phyloP scores from a whole-genome alignment of 2,888 invertebrate species.

The Nomada ruficornis region DNA sequence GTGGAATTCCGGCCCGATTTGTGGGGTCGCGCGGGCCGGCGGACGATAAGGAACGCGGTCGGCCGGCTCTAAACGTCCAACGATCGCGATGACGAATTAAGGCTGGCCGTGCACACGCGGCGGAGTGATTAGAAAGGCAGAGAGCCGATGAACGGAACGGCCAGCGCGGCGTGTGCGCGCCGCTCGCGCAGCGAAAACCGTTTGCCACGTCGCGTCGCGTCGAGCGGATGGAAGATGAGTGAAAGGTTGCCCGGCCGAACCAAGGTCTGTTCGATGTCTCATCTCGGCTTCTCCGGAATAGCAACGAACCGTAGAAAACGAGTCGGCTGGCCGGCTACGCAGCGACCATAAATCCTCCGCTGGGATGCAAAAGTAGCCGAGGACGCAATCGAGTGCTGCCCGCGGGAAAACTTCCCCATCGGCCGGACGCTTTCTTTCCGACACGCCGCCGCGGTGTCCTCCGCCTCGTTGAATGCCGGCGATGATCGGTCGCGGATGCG shows the following conservation, averaged over 20 bases:
- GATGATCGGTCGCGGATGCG: slow-evolving; percentile 1
- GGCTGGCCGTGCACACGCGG: slow-evolving; percentile 16
- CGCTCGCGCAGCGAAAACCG: slow-evolving; percentile 66
- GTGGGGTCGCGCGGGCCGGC: background rate
- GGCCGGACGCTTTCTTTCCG: background rate
- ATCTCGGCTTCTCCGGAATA: slow-evolving; percentile 53
- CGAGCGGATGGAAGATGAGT: slow-evolving; percentile 70
- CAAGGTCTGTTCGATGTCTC: slow-evolving; percentile 73
- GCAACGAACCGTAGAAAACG: slow-evolving; percentile 51
- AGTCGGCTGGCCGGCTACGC: slow-evolving; percentile 28
- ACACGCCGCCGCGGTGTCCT: background rate
- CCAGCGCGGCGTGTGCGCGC: slow-evolving; percentile 15
- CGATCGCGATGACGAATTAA: slow-evolving; percentile 38
- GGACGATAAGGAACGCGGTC: slow-evolving; percentile 9
- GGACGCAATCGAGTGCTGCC: slow-evolving; percentile 45
- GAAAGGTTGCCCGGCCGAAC: slow-evolving; percentile 69
- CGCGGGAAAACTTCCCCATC: slow-evolving; percentile 19
- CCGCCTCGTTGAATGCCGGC: slow-evolving; percentile 16
- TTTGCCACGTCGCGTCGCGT: slow-evolving; percentile 64
- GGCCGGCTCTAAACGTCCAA: background rate
- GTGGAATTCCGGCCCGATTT: background rate
- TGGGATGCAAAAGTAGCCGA: slow-evolving; percentile 30
- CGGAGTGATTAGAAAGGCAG: slow-evolving; percentile 67
- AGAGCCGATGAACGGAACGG: slow-evolving; percentile 54
- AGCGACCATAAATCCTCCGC: slow-evolving; percentile 50